Evolutionary conservation across 2,113 vertebrate species (phyloP).

Genomic region (Crotophaga sulcirostris): DNA sequence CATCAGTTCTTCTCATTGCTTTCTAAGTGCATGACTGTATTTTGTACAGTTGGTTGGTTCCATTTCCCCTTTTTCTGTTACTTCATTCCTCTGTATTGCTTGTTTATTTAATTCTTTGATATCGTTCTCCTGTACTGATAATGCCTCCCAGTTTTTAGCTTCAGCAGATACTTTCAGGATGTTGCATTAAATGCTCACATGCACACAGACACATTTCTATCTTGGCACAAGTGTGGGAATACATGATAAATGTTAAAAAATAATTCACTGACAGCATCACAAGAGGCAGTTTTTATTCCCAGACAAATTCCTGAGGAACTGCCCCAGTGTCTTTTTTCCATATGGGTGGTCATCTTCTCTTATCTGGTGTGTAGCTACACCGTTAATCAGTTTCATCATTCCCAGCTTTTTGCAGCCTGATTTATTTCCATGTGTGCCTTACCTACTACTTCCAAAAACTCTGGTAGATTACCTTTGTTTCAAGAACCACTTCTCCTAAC

Average conservation of each 20-base stretch:
- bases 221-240: rapidly evolving
- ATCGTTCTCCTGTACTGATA: not conserved
- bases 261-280: rapidly evolving
- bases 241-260: rapidly evolving
- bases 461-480: not conserved
- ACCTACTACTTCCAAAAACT: not conserved
- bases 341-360: rapidly evolving
- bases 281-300: not conserved
- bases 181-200: rapidly evolving
- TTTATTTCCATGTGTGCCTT: not conserved
- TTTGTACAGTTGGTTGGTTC: not conserved
- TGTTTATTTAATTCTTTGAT: not conserved
- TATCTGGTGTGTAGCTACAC: not conserved
- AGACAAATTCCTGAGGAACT: not conserved
- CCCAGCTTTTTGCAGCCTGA: not conserved
- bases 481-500: not conserved
- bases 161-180: not conserved
- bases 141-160: not conserved
- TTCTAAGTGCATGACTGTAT: rapidly evolving
- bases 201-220: rapidly evolving
- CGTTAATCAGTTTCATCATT: not conserved
- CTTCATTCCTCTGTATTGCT: not conserved
- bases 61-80: rapidly evolving
- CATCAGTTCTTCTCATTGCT: not conserved
- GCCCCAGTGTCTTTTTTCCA: rapidly evolving